Base-by-base conservation (phyloP, 2,113 vertebrate genomes). In the Plectropomus leopardus region DNA sequence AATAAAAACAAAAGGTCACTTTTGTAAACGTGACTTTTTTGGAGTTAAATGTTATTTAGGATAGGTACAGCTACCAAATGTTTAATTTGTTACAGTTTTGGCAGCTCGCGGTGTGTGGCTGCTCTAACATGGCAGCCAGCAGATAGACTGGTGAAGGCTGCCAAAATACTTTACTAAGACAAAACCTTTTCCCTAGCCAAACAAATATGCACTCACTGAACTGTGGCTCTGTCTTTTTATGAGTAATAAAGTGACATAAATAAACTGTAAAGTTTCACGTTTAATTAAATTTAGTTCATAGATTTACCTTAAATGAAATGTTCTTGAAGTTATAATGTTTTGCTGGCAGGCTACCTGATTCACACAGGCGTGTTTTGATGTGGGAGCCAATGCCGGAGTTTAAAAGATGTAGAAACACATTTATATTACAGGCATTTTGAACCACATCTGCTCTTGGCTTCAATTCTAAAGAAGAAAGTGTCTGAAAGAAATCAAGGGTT, bases 101-200 rank as follows among this genome's bases (percentile, higher is more conserved):
- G 51, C 19, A 69, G 57, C 44, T 28, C 26, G 32, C 19, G 67
- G 45, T 66, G 72, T 53, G 42, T 53, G 60, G 36, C 45, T 69
- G 51, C 54, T 64, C 34, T 4, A 54, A 44, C 51, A 47, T 76
- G 64, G 53, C 55, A 82, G 45, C 24, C 63, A 42, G 34, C 19
- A 76, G 36, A 45, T 45, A n/a, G 61, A 63, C 57, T 42, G 42
- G 14, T 32, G 59, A 59, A 71, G 36, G 50, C 36, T 67, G 71
- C 67, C 64, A 86, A 74, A 47, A 59, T 34, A 76, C 71, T 67
- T 63, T 21, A 72, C 23, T 15, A 32, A 42, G 48, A 79, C 45
- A 71, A 82, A 78, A 70, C 16, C n/a, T 45, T 54, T 54, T 50
- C 36, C 13, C n/a, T 5, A 13, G 24, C 57, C 72, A 64, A 60